Conservation (phyloP, 2,888 invertebrate species). For the Minunthozetes semirufus region DNA sequence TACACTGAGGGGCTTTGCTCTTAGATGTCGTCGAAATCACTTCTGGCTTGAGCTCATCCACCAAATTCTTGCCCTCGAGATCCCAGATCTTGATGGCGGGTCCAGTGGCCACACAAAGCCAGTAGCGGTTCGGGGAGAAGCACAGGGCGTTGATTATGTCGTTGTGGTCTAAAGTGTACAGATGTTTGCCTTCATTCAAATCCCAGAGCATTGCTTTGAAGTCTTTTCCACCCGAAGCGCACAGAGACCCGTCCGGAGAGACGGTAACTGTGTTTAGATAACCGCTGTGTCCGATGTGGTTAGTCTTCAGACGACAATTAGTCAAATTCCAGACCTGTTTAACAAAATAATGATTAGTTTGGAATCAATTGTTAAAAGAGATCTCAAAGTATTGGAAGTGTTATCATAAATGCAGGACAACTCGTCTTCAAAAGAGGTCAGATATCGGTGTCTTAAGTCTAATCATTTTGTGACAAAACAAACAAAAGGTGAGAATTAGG, state of each 20-base stretch:
- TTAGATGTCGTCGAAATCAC: conserved; percentile 66
- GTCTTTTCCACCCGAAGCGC: conserved; percentile 99
- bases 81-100: conserved; percentile 99
- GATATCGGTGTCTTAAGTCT: neutral
- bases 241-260: conserved; percentile 97
- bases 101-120: conserved; percentile 98
- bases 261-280: conserved; percentile 98
- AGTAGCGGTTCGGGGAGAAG: conserved; percentile 99
- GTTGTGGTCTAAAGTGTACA: conserved; percentile 96
- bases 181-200: conserved; percentile 96
- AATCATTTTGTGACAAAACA: conserved; percentile 22
- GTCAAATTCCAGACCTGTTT: conserved; percentile 90
- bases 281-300: conserved; percentile 93
- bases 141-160: conserved; percentile 95
- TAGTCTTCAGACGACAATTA: conserved; percentile 96
- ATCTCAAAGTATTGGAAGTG: neutral
- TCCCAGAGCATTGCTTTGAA: conserved; percentile 99
- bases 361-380: conserved; percentile 41
- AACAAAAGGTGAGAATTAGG: neutral
- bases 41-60: conserved; percentile 96
- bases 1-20: conserved; percentile 88
- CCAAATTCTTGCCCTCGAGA: conserved; percentile 97
- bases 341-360: conserved; percentile 42
- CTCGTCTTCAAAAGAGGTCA: conserved; percentile 15
- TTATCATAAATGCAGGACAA: conserved; percentile 31